Evolutionary conservation across 2,797 vertebrate species (phyloP).

Genomic region (Lerista edwardsae): DNA sequence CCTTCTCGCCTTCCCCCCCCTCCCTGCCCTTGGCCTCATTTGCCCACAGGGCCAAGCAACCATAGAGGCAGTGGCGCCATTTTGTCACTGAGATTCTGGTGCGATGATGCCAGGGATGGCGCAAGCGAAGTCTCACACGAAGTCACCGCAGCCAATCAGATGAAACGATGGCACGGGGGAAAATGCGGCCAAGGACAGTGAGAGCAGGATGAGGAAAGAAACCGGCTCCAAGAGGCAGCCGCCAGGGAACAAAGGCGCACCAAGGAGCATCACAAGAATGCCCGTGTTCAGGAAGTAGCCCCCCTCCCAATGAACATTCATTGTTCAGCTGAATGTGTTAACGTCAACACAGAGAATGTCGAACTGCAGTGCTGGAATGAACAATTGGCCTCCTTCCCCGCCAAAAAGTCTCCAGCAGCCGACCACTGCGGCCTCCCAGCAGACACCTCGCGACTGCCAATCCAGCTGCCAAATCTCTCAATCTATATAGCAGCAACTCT

Average conservation of each 20-base stretch:
- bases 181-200: neutral
- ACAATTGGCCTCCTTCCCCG: neutral
- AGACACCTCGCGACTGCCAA: neutral
- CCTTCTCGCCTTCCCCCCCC: neutral
- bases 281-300: neutral
- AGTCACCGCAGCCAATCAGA: neutral
- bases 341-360: neutral
- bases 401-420: neutral
- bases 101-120: neutral
- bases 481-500: neutral
- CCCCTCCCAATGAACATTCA: no score
- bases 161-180: neutral
- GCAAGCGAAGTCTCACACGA: neutral
- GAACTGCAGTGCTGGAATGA: fast-evolving
- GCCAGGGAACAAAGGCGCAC: neutral
- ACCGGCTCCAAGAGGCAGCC: neutral
- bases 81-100: no score
- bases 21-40: neutral
- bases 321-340: neutral
- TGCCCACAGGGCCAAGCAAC: neutral
- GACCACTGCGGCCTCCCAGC: slow-evolving; percentile 1
- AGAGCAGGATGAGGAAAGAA: neutral
- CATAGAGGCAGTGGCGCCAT: neutral
- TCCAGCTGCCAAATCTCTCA: neutral
- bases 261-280: neutral